phyloP scores from a whole-genome alignment of 2,113 vertebrate species.

The Pituophis catenifer region DNA sequence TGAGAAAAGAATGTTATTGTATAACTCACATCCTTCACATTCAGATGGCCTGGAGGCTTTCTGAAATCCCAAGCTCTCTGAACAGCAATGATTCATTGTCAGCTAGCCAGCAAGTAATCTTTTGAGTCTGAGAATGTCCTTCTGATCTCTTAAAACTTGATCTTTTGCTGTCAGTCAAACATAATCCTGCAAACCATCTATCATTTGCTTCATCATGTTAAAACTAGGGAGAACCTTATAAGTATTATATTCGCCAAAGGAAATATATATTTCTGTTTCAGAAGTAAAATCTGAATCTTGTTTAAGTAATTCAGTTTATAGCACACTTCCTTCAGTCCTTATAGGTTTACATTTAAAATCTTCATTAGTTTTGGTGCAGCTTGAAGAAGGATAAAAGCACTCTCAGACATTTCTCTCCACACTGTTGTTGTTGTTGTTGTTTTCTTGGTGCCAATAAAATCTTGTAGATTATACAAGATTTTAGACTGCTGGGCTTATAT shows the following conservation, averaged over 20 bases:
- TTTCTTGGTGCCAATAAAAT: not conserved
- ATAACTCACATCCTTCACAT: conserved; percentile 69
- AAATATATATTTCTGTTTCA: not conserved
- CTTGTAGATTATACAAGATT: not conserved
- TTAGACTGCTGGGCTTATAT: not conserved
- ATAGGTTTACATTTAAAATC: not conserved
- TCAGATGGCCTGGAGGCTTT: conserved; percentile 66
- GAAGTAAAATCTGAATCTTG: not conserved
- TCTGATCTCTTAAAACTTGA: conserved; percentile 46
- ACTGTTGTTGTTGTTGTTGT: not conserved
- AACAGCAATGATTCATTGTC: conserved; percentile 60
- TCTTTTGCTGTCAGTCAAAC: conserved; percentile 49
- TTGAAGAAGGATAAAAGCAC: not conserved
- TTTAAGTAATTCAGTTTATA: not conserved
- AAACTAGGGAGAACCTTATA: not conserved
- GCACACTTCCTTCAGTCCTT: not conserved
- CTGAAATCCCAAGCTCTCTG: conserved; percentile 51
- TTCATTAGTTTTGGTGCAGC: not conserved
- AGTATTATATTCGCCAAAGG: not conserved
- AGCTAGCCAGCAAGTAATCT: conserved; percentile 56
- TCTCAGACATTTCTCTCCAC: not conserved
- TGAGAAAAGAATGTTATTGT: conserved; percentile 63
- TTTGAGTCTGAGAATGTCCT: conserved; percentile 45
- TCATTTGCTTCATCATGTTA: conserved; percentile 45
- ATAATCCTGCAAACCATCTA: conserved; percentile 36